These are phyloP conservation scores for Formica selysi DNA, from an alignment of 1,140 invertebrate genomes.

Conservation along the genomic window DNA sequence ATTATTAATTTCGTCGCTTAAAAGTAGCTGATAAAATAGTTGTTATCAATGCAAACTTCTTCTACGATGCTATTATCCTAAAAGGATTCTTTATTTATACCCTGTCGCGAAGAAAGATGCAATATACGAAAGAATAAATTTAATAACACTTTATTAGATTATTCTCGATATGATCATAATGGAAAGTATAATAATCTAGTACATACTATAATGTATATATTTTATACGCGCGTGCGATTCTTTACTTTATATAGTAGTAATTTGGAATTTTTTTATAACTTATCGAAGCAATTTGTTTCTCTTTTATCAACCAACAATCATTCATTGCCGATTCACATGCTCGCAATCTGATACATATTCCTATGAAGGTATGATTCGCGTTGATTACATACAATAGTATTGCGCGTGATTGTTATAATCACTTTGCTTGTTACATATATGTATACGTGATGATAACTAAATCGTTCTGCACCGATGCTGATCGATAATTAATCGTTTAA, in stretches of 20 bases:
- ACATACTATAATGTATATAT: not conserved
- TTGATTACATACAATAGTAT: too few species aligned
- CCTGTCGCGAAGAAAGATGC: not conserved
- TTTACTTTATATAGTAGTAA: not conserved
- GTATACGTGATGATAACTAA: not conserved
- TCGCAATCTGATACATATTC: not conserved
- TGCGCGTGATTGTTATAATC: too few species aligned
- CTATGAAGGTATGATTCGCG: not conserved
- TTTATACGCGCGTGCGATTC: not conserved
- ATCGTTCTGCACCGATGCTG: not conserved
- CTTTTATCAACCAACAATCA: not conserved
- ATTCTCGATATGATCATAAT: not conserved
- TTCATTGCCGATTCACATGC: not conserved
- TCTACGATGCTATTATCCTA: not conserved
- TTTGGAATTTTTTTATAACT: not conserved
- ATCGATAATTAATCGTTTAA: not conserved
- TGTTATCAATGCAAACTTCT: conserved; percentile 16
- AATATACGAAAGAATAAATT: not conserved
- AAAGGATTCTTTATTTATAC: not conserved
- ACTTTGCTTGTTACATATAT: too few species aligned
- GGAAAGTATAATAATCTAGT: conserved; percentile 43
- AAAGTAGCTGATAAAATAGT: not conserved
- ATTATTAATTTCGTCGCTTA: conserved; percentile 1
- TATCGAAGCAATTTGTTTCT: not conserved
- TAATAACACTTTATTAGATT: not conserved